Conservation (phyloP, 2,797 vertebrate species). For the Arctocebus calabarensis region DNA sequence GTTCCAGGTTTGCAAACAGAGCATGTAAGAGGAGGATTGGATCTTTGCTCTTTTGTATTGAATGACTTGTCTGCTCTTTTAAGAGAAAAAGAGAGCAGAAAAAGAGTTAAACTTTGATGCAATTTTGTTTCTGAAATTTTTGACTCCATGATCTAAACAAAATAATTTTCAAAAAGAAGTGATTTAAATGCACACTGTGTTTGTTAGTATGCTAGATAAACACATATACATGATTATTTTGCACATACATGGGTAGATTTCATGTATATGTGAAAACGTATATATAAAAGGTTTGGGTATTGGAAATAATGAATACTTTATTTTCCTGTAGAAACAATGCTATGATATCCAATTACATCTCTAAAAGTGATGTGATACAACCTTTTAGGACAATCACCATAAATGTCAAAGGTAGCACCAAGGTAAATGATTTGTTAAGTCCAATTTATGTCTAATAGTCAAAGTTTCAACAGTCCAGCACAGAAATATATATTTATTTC, state of each 20-base stretch:
- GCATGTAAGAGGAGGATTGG: background rate
- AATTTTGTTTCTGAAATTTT: conserved; percentile 38
- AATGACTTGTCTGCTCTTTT: background rate
- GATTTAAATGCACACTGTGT: background rate
- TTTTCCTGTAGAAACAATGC: background rate
- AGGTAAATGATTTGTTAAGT: background rate
- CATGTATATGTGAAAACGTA: background rate
- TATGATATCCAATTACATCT: background rate
- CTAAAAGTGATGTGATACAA: background rate
- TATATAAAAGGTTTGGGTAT: background rate
- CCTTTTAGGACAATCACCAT: background rate
- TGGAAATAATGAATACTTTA: background rate
- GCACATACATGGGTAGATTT: background rate
- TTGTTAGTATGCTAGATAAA: background rate
- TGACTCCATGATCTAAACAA: background rate
- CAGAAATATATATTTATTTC: background rate
- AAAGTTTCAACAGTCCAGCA: background rate
- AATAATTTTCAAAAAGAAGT: background rate
- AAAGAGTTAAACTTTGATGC: background rate
- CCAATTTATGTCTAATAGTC: background rate
- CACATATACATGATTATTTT: background rate
- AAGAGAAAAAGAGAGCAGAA: background rate
- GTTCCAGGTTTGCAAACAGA: background rate
- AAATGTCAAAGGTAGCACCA: background rate
- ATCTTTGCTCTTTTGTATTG: background rate